Percentiles rank a stretch among this genome's conserved stretches.
Evolutionary conservation across 2,113 vertebrate genomes (phyloP).

Genomic region (Stegostoma tigrinum): DNA sequence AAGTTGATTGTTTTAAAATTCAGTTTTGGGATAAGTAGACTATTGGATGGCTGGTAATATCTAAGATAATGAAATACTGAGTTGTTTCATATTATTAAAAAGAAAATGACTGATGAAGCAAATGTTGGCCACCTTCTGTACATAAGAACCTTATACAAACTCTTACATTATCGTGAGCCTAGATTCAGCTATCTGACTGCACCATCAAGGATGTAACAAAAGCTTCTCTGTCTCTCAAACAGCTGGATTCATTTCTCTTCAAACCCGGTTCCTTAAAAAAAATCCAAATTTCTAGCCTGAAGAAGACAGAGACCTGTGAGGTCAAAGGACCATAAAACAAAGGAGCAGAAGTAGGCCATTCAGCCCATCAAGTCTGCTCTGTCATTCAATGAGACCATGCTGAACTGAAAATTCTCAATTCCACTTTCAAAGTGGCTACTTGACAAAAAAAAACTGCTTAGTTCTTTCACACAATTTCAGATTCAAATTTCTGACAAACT

Average conservation of each 20-base stretch:
- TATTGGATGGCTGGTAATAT: neutral
- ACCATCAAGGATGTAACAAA: neutral
- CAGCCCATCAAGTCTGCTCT: too few species aligned
- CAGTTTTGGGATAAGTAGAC: neutral
- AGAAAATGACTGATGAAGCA: neutral
- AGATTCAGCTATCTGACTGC: neutral
- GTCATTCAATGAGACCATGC: too few species aligned
- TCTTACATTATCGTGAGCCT: neutral
- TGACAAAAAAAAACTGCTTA: neutral
- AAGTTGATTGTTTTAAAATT: constrained; percentile 9
- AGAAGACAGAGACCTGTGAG: neutral
- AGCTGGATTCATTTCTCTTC: neutral
- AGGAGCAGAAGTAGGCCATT: too few species aligned
- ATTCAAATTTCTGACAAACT: neutral
- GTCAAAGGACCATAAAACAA: neutral
- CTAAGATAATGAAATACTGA: neutral
- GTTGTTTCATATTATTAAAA: neutral
- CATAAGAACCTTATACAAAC: neutral
- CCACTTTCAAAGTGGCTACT: neutral
- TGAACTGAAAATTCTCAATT: too few species aligned
- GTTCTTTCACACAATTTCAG: neutral
- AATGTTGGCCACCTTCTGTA: neutral
- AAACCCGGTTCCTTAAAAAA: neutral
- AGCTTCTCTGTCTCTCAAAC: neutral
- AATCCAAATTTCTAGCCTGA: neutral